Conservation (phyloP, 2,888 invertebrate genomes). For the Drosophila anomelani region DNA sequence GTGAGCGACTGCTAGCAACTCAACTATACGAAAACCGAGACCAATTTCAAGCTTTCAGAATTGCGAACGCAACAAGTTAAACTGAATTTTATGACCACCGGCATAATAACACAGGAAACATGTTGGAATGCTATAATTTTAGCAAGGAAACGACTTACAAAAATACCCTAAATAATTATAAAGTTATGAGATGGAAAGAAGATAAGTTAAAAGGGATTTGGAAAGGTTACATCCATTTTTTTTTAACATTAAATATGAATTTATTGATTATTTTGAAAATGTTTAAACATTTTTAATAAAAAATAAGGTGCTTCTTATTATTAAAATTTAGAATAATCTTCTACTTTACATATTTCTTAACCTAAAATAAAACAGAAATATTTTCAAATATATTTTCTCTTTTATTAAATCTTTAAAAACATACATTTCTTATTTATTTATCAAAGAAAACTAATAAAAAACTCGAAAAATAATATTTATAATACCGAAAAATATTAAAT, state of each 20-base stretch:
- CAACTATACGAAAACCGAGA: slow-evolving; percentile 20
- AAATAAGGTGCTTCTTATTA: background rate
- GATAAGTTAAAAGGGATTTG: background rate
- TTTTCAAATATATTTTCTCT: background rate
- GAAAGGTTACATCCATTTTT: too few relatives aligned
- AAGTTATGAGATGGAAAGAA: too few relatives aligned
- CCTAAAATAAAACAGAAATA: background rate
- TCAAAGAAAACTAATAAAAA: background rate
- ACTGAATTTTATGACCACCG: slow-evolving; percentile 44
- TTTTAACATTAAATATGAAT: too few relatives aligned
- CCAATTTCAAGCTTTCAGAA: slow-evolving; percentile 34
- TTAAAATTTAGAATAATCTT: background rate
- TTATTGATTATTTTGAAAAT: background rate
- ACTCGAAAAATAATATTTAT: background rate
- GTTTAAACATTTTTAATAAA: background rate
- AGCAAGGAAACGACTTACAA: background rate
- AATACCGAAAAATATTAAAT: background rate
- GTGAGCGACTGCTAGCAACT: background rate
- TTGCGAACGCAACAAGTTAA: slow-evolving; percentile 50
- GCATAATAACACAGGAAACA: slow-evolving; percentile 6
- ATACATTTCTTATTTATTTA: background rate
- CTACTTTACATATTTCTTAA: background rate
- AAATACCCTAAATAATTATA: background rate
- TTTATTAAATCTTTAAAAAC: background rate
- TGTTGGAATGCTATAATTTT: background rate